Percentiles rank a stretch among this genome's conserved stretches.
Conservation (phyloP, 2,888 invertebrate species). For the Calameuta idolon region DNA sequence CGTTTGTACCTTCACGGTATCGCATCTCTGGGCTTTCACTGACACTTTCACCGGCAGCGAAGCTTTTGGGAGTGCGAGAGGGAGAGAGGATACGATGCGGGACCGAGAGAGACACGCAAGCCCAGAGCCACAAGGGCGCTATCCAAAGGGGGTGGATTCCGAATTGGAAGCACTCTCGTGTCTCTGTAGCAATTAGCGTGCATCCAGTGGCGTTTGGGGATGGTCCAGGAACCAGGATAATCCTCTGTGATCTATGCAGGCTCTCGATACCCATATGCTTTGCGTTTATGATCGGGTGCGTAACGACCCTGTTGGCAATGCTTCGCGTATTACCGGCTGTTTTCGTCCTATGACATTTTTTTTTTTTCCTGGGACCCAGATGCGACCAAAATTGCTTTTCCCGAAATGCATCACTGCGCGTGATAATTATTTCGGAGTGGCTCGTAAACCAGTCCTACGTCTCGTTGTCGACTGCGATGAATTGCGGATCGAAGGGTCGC, state of each 20-base stretch:
- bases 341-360: not conserved
- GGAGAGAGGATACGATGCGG: not conserved
- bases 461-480: not conserved
- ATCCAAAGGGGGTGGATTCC: not conserved
- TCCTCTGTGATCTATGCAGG: conserved; percentile 52
- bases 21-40: conserved; percentile 24
- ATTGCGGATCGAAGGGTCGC: not conserved
- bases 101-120: not conserved
- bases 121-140: not conserved
- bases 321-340: not conserved
- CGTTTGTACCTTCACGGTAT: conserved; percentile 2
- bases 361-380: not conserved
- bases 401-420: not conserved
- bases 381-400: not conserved
- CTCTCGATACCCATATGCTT: conserved; percentile 46
- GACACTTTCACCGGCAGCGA: conserved; percentile 11
- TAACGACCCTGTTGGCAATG: not conserved
- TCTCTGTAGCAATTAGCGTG: conserved; percentile 55
- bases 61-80: not conserved
- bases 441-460: not conserved
- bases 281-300: conserved; percentile 36
- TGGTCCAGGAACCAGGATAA: conserved; percentile 44
- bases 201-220: conserved; percentile 47
- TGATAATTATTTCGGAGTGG: not conserved
- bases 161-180: conserved; percentile 11